phyloP scores from a whole-genome alignment of 1,140 invertebrate genomes.

The Tetramorium parvispinum region DNA sequence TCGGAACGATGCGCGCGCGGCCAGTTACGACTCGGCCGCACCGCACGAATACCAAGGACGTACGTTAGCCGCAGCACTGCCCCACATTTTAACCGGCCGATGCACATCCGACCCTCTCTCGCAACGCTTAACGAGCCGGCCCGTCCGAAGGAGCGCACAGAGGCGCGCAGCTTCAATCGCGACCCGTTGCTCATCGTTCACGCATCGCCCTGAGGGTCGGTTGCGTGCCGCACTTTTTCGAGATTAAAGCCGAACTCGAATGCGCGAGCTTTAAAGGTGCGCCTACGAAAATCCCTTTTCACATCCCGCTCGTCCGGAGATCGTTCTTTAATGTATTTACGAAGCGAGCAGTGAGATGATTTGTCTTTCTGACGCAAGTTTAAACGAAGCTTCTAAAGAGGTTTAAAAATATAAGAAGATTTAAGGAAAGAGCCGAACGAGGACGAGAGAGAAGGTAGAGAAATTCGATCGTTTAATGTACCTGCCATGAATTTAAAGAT shows the following conservation, averaged over 20 bases:
- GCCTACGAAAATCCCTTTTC: neutral
- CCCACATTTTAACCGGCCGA: slow-evolving; percentile 71
- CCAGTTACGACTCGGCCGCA: slow-evolving; percentile 54
- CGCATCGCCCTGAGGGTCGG: slow-evolving; percentile 48
- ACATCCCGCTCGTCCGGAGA: neutral
- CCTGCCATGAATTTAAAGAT: neutral
- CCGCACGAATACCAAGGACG: slow-evolving; percentile 71
- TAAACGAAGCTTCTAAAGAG: neutral
- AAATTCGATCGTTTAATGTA: neutral
- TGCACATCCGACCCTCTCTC: slow-evolving; percentile 69
- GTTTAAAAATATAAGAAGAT: neutral
- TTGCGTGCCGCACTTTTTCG: slow-evolving; percentile 31
- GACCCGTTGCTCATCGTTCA: slow-evolving; percentile 61
- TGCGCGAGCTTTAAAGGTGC: slow-evolving; percentile 20
- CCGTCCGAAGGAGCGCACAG: slow-evolving; percentile 57
- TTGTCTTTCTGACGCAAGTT: neutral
- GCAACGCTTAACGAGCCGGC: slow-evolving; percentile 54
- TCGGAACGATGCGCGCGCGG: slow-evolving; percentile 13
- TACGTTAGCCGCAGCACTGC: slow-evolving; percentile 64
- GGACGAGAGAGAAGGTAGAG: neutral
- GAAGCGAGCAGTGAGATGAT: neutral
- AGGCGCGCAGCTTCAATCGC: slow-evolving; percentile 57
- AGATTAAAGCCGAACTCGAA: slow-evolving; percentile 56
- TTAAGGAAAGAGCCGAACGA: neutral
- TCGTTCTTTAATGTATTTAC: neutral